Evolutionary conservation across 2,888 invertebrate genomes (phyloP).

Genomic region (Chaetogeoica ovagalla): DNA sequence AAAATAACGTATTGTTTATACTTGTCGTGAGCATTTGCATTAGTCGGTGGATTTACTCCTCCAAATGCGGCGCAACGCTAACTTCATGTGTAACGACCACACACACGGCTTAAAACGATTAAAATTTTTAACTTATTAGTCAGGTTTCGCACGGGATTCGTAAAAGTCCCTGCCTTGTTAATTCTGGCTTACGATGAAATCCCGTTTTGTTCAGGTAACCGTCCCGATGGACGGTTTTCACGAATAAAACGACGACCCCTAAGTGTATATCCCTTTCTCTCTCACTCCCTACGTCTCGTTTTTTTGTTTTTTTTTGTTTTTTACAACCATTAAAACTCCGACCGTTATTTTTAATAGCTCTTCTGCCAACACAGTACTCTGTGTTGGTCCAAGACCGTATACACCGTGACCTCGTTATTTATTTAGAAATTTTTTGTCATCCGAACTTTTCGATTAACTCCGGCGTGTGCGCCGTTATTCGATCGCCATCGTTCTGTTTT

Average conservation of each 20-base stretch:
- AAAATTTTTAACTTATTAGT: constrained; percentile 49
- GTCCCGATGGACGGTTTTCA: constrained; percentile 40
- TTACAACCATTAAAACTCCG: constrained; percentile 44
- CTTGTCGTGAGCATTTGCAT: background rate
- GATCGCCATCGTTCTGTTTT: background rate
- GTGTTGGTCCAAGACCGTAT: background rate
- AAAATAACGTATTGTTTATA: background rate
- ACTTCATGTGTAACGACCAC: constrained; percentile 23
- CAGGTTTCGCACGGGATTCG: constrained; percentile 30
- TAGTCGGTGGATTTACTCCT: constrained; percentile 15
- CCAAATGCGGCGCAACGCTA: constrained; percentile 8
- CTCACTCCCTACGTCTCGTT: background rate
- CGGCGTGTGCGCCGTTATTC: background rate
- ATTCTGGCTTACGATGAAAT: constrained; percentile 43
- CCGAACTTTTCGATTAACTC: constrained; percentile 49
- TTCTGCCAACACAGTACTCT: constrained; percentile 10
- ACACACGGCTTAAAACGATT: constrained; percentile 38
- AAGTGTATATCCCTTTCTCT: background rate
- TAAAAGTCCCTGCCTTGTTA: constrained; percentile 42
- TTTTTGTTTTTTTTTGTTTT: constrained; percentile 33
- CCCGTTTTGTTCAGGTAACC: constrained; percentile 48
- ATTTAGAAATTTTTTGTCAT: background rate
- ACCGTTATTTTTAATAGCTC: constrained; percentile 50
- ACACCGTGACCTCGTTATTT: constrained; percentile 28
- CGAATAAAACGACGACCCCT: constrained; percentile 16